These are phyloP conservation scores for Pseudorhombus dupliciocellatus DNA, from an alignment of 2,113 vertebrate genomes.

Conservation along the genomic window DNA sequence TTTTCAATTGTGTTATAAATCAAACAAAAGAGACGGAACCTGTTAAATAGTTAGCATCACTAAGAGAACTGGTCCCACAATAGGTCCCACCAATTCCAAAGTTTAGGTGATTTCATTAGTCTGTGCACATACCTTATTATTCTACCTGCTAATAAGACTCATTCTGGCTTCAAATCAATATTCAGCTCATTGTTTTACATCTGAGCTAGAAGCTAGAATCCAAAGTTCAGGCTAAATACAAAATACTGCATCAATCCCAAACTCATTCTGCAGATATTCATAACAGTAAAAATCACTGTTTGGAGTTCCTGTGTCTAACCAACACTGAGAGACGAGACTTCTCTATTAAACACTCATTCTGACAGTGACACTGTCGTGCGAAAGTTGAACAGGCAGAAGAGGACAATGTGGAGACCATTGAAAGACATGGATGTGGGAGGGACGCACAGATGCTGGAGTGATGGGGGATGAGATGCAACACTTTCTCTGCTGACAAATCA, in stretches of 20 bases:
- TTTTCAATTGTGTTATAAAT: neutral
- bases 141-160: neutral
- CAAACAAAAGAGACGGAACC: neutral
- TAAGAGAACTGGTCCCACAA: no score
- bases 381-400: conserved; percentile 35
- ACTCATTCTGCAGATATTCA: conserved; percentile 2
- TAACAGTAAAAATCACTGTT: conserved; percentile 1
- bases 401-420: conserved; percentile 29
- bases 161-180: neutral
- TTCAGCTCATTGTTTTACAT: neutral
- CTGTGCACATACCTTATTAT: neutral
- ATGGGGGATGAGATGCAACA: conserved; percentile 38
- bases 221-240: neutral
- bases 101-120: conserved; percentile 21
- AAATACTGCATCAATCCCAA: neutral
- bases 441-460: conserved; percentile 4
- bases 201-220: neutral
- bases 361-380: conserved; percentile 3
- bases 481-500: conserved; percentile 43
- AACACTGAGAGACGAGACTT: neutral
- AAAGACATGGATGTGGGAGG: conserved; percentile 36
- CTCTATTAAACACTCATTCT: neutral
- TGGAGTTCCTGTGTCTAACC: neutral
- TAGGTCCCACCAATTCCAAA: neutral
- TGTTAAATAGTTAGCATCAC: neutral